Evolutionary conservation across 2,888 invertebrate genomes (phyloP).

Genomic region (Philereme transversata): DNA sequence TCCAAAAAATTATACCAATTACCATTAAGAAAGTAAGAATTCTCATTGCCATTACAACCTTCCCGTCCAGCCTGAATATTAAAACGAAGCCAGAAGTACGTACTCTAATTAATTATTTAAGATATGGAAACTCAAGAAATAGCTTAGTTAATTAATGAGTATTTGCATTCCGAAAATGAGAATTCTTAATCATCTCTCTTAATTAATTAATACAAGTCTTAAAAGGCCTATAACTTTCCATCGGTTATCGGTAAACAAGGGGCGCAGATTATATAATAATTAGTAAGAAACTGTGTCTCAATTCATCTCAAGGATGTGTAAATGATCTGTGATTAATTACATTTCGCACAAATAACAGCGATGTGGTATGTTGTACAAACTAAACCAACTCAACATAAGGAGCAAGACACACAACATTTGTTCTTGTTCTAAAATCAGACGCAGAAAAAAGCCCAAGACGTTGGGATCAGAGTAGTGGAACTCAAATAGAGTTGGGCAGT

Average conservation of each 20-base stretch:
- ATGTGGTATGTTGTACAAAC: slow-evolving; percentile 14
- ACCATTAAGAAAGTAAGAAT: slow-evolving; percentile 18
- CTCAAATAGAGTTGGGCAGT: too few relatives aligned
- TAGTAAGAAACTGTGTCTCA: slow-evolving; percentile 20
- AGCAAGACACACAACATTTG: neutral
- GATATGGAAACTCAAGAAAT: slow-evolving; percentile 22
- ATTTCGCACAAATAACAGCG: slow-evolving; percentile 35
- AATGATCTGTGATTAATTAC: slow-evolving; percentile 44
- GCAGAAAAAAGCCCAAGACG: too few relatives aligned
- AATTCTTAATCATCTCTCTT: slow-evolving; percentile 40
- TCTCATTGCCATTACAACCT: slow-evolving; percentile 12
- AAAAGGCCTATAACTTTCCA: slow-evolving; percentile 46
- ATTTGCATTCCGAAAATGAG: slow-evolving; percentile 34
- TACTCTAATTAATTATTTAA: slow-evolving; percentile 22
- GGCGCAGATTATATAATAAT: slow-evolving; percentile 23
- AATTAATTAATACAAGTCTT: slow-evolving; percentile 47
- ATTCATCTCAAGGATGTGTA: slow-evolving; percentile 38
- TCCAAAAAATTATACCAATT: slow-evolving; percentile 13
- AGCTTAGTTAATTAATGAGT: slow-evolving; percentile 20
- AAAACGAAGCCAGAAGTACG: slow-evolving; percentile 21
- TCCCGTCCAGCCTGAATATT: slow-evolving; percentile 17
- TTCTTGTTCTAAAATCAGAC: too few relatives aligned
- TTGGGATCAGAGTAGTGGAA: too few relatives aligned
- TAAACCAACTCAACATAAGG: slow-evolving; percentile 2
- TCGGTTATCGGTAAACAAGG: slow-evolving; percentile 46